Conservation (phyloP, 1,140 invertebrate species). For the Drosophila baimaii region DNA sequence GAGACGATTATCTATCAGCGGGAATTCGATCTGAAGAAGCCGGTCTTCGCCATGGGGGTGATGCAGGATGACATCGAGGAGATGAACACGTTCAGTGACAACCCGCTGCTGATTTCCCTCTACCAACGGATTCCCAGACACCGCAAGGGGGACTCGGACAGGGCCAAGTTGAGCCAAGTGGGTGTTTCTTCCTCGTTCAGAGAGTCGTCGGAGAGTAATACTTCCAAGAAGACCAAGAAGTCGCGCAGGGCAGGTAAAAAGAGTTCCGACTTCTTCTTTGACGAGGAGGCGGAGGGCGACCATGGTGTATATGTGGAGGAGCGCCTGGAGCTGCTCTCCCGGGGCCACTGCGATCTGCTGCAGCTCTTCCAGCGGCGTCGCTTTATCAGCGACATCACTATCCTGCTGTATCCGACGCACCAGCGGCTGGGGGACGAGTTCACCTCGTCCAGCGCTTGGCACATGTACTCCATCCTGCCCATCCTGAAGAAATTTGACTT, state of each 20-base stretch:
- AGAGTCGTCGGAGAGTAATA: background rate
- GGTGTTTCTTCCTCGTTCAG: background rate
- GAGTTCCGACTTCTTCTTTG: background rate
- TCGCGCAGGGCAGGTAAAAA: background rate
- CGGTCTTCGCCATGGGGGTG: constrained; percentile 61
- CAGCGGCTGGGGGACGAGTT: constrained; percentile 12
- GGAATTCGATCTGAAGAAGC: constrained; percentile 53
- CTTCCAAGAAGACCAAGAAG: background rate
- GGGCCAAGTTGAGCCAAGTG: background rate
- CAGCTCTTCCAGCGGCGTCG: constrained; percentile 66
- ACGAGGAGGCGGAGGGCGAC: constrained; percentile 28
- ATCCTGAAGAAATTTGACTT: constrained; percentile 64
- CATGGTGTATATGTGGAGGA: constrained; percentile 36
- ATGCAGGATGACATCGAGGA: constrained; percentile 72
- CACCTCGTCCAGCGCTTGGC: constrained; percentile 62
- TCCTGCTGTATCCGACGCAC: constrained; percentile 64
- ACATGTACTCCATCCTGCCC: constrained; percentile 77
- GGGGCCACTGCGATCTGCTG: constrained; percentile 72
- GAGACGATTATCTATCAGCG: constrained; percentile 65
- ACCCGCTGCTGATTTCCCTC: constrained; percentile 63
- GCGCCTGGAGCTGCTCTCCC: constrained; percentile 55
- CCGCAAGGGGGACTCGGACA: constrained; percentile 13
- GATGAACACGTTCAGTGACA: constrained; percentile 70
- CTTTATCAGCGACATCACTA: constrained; percentile 48
- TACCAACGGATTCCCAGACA: constrained; percentile 64